Evolutionary conservation across 2,797 vertebrate genomes (phyloP).

Genomic region (Ispidina lecontei): DNA sequence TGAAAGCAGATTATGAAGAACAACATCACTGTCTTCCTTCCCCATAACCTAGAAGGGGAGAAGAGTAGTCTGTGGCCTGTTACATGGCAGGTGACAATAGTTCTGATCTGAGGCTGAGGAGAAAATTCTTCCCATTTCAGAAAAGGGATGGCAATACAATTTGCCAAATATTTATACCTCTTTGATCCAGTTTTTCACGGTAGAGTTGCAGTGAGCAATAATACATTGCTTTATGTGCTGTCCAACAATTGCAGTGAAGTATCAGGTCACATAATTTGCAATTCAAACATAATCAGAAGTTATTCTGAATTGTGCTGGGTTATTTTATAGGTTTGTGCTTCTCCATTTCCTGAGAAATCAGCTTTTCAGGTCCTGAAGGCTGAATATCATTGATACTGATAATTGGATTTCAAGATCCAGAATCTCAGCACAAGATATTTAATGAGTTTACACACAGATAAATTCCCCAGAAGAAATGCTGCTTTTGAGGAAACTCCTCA

Average conservation of each 20-base stretch:
- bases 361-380: slow-evolving; percentile 1
- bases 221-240: background rate
- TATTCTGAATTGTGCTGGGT: background rate
- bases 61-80: background rate
- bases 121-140: background rate
- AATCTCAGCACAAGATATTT: slow-evolving; percentile 36
- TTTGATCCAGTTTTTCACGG: background rate
- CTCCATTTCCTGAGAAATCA: slow-evolving; percentile 18
- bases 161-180: background rate
- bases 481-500: slow-evolving; percentile 19
- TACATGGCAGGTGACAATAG: background rate
- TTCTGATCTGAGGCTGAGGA: background rate
- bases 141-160: background rate
- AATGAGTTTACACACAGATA: slow-evolving; percentile 57
- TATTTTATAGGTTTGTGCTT: background rate
- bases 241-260: fast-evolving
- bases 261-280: background rate
- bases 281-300: background rate
- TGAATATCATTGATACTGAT: slow-evolving; percentile 33
- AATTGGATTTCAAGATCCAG: slow-evolving; percentile 64
- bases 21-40: background rate
- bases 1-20: background rate
- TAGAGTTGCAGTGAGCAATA: background rate
- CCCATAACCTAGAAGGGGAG: background rate
- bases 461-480: slow-evolving; percentile 50